These are phyloP conservation scores for Holothuria scabra DNA, from an alignment of 53 echinoderm and acorn worm genomes.

Conservation along the genomic window DNA sequence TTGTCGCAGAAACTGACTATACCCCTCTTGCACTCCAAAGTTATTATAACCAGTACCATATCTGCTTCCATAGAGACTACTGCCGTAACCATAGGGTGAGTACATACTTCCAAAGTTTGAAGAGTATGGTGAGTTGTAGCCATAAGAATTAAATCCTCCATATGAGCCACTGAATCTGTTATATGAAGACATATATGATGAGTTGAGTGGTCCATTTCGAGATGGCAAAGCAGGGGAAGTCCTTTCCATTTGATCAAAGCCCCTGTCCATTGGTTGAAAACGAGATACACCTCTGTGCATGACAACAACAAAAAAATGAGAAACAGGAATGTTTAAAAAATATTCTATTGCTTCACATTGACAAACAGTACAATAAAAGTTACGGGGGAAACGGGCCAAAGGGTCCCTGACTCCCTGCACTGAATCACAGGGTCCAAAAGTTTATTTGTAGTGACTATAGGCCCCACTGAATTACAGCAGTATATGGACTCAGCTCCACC, in stretches of 20 bases:
- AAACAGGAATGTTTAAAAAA: no score
- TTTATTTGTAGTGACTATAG: no score
- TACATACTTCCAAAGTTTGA: constrained; percentile 64
- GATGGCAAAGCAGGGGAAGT: background rate
- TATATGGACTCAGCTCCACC: no score
- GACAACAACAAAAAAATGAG: background rate
- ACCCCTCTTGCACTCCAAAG: constrained; percentile 33
- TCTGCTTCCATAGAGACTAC: constrained; percentile 57
- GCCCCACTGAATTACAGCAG: no score
- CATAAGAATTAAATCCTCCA: constrained; percentile 11
- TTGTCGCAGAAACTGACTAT: constrained; percentile 81
- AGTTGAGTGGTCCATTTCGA: background rate
- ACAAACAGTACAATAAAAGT: no score
- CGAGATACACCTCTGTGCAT: background rate
- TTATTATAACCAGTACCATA: constrained; percentile 48
- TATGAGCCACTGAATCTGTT: constrained; percentile 17
- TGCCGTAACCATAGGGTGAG: constrained; percentile 51
- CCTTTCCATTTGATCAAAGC: background rate
- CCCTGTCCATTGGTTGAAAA: constrained; percentile 25
- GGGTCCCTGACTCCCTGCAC: no score
- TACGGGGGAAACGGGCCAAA: no score
- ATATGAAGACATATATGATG: constrained; percentile 1
- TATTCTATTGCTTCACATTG: no score
- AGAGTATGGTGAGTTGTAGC: constrained; percentile 15
- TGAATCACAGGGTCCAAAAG: no score